phyloP scores from a whole-genome alignment of 2,888 invertebrate species.

The Melanchra persicariae region DNA sequence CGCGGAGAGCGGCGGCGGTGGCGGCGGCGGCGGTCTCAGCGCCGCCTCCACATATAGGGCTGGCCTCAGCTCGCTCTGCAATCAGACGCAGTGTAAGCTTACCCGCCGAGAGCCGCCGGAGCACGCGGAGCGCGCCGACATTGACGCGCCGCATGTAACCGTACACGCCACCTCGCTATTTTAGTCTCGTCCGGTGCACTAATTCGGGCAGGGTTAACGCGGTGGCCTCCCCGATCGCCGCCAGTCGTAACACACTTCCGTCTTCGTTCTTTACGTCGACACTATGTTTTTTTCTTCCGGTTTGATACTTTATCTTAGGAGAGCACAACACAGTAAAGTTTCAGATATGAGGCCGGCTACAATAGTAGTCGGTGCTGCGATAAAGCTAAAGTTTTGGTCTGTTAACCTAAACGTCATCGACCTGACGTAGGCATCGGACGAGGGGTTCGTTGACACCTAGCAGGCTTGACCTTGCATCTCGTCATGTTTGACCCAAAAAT shows the following conservation, averaged over 20 bases:
- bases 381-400: conserved; percentile 70
- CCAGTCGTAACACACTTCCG: conserved; percentile 86
- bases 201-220: conserved; percentile 91
- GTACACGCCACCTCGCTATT: conserved; percentile 90
- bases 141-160: conserved; percentile 89
- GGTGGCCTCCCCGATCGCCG: conserved; percentile 86
- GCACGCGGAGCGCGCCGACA: conserved; percentile 82
- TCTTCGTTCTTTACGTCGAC: conserved; percentile 83
- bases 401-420: conserved; percentile 87
- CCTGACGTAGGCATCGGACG: conserved; percentile 86
- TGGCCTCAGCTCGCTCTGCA: conserved; percentile 85
- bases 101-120: conserved; percentile 82
- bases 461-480: conserved; percentile 87
- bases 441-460: conserved; percentile 89
- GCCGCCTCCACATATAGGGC: conserved; percentile 89
- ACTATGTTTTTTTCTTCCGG: conserved; percentile 74
- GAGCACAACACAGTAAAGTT: conserved; percentile 68
- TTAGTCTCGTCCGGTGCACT: conserved; percentile 90
- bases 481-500: conserved; percentile 84
- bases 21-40: conserved; percentile 71
- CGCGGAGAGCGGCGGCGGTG: conserved; percentile 69
- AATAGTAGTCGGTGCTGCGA: conserved; percentile 35
- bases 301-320: conserved; percentile 59
- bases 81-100: conserved; percentile 87
- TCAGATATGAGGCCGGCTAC: conserved; percentile 48